Evolutionary conservation across 2,113 vertebrate genomes (phyloP).

Genomic region (Phylloscopus whistleri): DNA sequence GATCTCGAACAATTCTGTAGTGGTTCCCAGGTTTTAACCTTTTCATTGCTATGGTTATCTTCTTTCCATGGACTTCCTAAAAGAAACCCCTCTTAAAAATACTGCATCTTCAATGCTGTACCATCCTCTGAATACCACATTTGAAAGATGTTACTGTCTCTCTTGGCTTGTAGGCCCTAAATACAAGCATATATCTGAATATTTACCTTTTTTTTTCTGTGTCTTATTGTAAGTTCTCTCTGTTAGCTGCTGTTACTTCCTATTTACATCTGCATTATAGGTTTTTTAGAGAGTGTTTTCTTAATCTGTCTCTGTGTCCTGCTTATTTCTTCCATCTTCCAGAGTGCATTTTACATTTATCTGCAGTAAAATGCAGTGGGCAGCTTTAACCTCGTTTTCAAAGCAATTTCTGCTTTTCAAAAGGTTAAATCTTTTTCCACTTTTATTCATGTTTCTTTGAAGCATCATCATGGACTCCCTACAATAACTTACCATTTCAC

Average conservation of each 20-base stretch:
- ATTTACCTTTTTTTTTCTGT: background rate
- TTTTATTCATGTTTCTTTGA: background rate
- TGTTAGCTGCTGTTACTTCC: background rate
- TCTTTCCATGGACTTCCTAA: background rate
- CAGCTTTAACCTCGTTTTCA: conserved; percentile 12
- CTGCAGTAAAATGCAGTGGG: background rate
- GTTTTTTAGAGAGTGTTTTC: background rate
- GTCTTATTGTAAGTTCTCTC: background rate
- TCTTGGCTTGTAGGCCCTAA: background rate
- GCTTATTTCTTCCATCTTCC: background rate
- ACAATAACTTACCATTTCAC: background rate
- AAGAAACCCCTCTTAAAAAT: background rate
- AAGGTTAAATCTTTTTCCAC: background rate
- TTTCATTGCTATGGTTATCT: background rate
- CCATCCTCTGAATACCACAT: background rate
- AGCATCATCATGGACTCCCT: background rate
- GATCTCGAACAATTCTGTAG: background rate
- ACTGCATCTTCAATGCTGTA: background rate
- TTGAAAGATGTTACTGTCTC: background rate
- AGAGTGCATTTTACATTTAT: background rate
- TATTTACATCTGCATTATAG: background rate
- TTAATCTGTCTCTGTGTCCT: background rate
- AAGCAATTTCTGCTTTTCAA: background rate
- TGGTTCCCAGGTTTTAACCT: background rate
- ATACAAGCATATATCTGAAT: background rate